Percentiles rank a stretch among this genome's conserved stretches.
These are phyloP conservation scores for Syncerus caffer DNA, from an alignment of 2,797 vertebrate genomes.

Conservation along the genomic window DNA sequence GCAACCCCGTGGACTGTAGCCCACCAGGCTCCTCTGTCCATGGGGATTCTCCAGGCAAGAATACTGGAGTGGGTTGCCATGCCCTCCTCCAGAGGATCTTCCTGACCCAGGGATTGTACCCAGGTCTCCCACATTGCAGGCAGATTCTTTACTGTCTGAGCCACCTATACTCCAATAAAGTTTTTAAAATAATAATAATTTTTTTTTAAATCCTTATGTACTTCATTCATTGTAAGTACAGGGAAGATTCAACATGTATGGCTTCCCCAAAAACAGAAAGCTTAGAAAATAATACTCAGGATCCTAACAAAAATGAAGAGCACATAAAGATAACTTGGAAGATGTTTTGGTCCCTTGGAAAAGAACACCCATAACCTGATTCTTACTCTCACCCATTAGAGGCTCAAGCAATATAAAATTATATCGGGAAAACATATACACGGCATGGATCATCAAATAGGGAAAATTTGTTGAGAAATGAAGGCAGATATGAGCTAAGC, in stretches of 20 bases:
- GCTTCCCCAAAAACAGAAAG: neutral
- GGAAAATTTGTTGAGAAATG: neutral
- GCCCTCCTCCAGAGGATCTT: neutral
- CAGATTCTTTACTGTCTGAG: neutral
- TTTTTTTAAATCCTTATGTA: rapidly evolving
- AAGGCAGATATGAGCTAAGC: neutral
- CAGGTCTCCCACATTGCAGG: neutral
- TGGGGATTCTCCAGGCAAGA: neutral
- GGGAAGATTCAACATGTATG: neutral
- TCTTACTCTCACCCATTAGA: neutral
- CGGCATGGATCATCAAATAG: neutral
- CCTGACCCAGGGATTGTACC: neutral
- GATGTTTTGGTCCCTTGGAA: neutral
- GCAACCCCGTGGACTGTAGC: rapidly evolving
- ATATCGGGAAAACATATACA: neutral
- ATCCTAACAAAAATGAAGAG: neutral
- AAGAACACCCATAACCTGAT: neutral
- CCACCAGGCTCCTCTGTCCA: neutral
- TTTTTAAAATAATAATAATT: neutral
- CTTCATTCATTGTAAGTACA: neutral
- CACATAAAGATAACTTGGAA: neutral
- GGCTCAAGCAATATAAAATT: too few species aligned
- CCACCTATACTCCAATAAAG: neutral
- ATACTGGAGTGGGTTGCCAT: neutral
- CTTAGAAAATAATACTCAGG: neutral